Conservation (phyloP, 2,888 invertebrate genomes). For the Troides aeacus region DNA sequence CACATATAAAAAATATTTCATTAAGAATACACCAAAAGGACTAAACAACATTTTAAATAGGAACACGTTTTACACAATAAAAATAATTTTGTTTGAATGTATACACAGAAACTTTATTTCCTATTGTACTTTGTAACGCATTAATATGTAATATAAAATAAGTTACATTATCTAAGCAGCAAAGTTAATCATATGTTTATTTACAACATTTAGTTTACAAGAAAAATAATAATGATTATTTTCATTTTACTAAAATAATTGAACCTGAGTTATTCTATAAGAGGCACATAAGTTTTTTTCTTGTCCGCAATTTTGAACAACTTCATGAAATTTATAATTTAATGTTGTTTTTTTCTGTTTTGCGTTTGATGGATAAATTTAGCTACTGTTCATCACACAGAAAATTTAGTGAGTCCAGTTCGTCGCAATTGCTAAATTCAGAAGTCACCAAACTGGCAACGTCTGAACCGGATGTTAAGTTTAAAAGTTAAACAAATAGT, state of each 20-base stretch:
- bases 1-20: neutral
- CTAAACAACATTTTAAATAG: neutral
- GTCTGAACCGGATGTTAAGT: constrained; percentile 56
- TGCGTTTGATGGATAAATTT: neutral
- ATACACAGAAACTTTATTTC: neutral
- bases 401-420: constrained; percentile 13
- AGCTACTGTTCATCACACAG: constrained; percentile 43
- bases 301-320: neutral
- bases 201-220: neutral
- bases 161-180: neutral
- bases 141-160: neutral
- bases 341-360: neutral
- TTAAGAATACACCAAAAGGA: neutral
- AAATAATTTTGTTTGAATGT: neutral
- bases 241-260: too few relatives aligned
- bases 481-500: constrained; percentile 38
- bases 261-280: too few relatives aligned
- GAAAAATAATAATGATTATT: too few relatives aligned
- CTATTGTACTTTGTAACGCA: neutral
- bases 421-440: constrained; percentile 65
- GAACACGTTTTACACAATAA: neutral
- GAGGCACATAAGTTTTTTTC: neutral
- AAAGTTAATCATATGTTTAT: neutral
- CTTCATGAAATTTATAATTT: neutral
- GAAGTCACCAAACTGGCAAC: constrained; percentile 76